phyloP scores from a whole-genome alignment of 2,113 vertebrate species.

The Mormyrus lacerda region DNA sequence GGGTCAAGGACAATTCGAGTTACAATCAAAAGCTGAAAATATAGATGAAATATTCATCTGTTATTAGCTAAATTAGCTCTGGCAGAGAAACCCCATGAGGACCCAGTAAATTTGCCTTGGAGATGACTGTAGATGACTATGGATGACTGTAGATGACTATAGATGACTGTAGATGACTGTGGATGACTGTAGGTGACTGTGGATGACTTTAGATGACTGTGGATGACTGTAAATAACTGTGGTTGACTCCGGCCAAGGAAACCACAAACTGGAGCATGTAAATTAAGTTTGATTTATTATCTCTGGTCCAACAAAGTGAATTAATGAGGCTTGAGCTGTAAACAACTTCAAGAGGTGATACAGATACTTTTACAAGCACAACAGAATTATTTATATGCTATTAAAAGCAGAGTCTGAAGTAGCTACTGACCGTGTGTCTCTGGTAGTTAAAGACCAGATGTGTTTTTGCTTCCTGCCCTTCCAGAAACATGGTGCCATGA shows the following conservation, averaged over 20 bases:
- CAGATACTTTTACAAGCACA: background rate
- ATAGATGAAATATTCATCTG: background rate
- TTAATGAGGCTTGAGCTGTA: background rate
- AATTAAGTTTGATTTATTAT: background rate
- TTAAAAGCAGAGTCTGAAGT: background rate
- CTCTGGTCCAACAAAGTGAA: background rate
- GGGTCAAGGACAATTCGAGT: background rate
- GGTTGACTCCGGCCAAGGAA: background rate
- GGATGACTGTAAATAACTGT: background rate
- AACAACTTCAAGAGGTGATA: background rate
- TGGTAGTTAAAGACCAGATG: background rate
- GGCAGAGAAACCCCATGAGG: background rate
- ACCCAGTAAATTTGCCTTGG: background rate
- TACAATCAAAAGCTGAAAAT: background rate
- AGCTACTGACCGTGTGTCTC: background rate
- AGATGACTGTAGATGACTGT: background rate
- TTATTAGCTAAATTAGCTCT: background rate
- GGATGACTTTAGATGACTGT: background rate
- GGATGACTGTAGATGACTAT: background rate
- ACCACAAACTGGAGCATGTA: background rate
- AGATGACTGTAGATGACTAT: background rate
- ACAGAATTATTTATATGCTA: background rate
- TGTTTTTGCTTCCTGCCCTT: conserved; percentile 8
- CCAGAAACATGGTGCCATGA: conserved; percentile 6
- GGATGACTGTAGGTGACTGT: background rate